Conservation (phyloP, 2,888 invertebrate species). For the Leptinotarsa peninsularis region DNA sequence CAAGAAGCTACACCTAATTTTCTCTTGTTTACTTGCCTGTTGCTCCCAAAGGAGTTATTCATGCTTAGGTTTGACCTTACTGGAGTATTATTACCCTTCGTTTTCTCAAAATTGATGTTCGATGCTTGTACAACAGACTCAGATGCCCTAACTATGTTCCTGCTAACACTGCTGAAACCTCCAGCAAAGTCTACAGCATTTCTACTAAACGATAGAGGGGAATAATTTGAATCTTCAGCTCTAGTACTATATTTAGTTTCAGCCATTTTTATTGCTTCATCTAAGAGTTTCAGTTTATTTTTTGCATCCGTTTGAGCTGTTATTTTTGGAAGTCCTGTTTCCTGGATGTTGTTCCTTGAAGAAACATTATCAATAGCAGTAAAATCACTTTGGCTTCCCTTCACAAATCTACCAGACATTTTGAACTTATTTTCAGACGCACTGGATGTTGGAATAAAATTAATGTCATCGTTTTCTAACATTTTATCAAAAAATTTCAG, state of each 20-base stretch:
- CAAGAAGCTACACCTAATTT: constrained; percentile 56
- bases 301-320: constrained; percentile 11
- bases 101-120: constrained; percentile 29
- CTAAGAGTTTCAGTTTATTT: constrained; percentile 27
- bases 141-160: constrained; percentile 13
- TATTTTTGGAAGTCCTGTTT: not conserved
- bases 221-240: not conserved
- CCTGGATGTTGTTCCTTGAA: not conserved
- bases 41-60: not conserved
- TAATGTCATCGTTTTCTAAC: constrained; percentile 25
- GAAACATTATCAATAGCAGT: constrained; percentile 11
- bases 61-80: not conserved
- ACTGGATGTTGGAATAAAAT: constrained; percentile 24
- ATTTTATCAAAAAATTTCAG: constrained; percentile 33
- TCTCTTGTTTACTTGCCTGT: constrained; percentile 43
- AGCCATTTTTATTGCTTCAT: constrained; percentile 20
- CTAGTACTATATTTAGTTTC: not conserved
- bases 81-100: not conserved
- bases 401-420: constrained; percentile 63
- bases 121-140: constrained; percentile 12
- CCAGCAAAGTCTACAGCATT: not conserved
- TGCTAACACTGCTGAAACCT: not conserved
- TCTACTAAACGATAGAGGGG: not conserved
- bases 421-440: constrained; percentile 65
- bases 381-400: constrained; percentile 46